Conservation (phyloP, 2,113 vertebrate genomes). For the Seriola dumerili region DNA sequence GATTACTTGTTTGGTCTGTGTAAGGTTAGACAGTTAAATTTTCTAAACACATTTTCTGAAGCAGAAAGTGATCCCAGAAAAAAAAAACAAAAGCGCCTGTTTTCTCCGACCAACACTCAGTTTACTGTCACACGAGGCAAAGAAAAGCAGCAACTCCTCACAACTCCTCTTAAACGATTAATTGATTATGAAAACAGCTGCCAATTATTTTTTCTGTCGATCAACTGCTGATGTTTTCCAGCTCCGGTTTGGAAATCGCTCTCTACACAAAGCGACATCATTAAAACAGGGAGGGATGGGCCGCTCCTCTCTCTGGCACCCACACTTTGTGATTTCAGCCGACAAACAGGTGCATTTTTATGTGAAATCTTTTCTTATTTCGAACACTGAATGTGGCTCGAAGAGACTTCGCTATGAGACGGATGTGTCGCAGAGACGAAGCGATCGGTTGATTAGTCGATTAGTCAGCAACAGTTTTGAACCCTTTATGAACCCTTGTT, state of each 20-base stretch:
- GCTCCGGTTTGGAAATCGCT: background rate
- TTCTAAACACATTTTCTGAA: background rate
- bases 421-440: background rate
- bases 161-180: background rate
- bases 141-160: background rate
- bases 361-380: background rate
- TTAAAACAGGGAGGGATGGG: background rate
- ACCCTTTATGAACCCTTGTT: background rate
- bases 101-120: background rate
- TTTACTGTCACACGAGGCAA: background rate
- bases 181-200: too few relatives aligned
- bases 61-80: background rate
- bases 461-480: background rate
- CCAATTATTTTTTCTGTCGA: too few relatives aligned
- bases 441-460: background rate
- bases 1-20: background rate
- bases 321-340: background rate
- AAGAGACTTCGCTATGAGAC: background rate
- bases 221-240: background rate
- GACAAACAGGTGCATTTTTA: background rate
- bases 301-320: background rate
- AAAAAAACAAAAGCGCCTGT: background rate
- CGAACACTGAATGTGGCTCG: background rate
- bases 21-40: too few relatives aligned
- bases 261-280: background rate